Conservation (phyloP, 2,888 invertebrate genomes). For the Sarcophaga caerulescens region DNA sequence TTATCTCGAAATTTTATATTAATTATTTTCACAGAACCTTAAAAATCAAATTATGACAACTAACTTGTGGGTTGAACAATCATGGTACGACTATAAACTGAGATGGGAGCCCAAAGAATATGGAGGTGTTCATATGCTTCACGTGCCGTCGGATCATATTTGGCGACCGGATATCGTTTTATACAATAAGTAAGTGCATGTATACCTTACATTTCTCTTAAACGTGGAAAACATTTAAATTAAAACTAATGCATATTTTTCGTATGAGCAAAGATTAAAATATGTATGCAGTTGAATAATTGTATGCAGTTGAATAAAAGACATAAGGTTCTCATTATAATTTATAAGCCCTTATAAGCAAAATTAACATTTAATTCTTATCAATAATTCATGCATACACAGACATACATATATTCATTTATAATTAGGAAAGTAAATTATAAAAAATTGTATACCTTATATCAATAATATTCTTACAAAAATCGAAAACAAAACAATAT, state of each 20-base stretch:
- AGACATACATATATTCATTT: too few relatives aligned
- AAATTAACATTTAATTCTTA: too few relatives aligned
- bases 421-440: too few relatives aligned
- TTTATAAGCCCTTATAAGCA: too few relatives aligned
- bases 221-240: neutral
- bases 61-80: constrained; percentile 89
- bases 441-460: too few relatives aligned
- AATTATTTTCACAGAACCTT: constrained; percentile 88
- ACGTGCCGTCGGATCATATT: constrained; percentile 92
- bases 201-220: neutral
- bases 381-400: too few relatives aligned
- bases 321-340: too few relatives aligned
- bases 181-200: constrained; percentile 88
- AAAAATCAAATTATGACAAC: constrained; percentile 98
- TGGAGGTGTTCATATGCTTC: constrained; percentile 91
- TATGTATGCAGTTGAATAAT: neutral
- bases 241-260: constrained; percentile 16
- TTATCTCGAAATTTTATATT: constrained; percentile 70
- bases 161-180: constrained; percentile 92
- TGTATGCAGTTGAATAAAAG: too few relatives aligned
- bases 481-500: too few relatives aligned
- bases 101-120: constrained; percentile 93
- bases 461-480: too few relatives aligned
- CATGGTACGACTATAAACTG: constrained; percentile 93
- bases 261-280: constrained; percentile 8